Conservation (phyloP, 2,113 vertebrate genomes). For the Amphiprion percula region DNA sequence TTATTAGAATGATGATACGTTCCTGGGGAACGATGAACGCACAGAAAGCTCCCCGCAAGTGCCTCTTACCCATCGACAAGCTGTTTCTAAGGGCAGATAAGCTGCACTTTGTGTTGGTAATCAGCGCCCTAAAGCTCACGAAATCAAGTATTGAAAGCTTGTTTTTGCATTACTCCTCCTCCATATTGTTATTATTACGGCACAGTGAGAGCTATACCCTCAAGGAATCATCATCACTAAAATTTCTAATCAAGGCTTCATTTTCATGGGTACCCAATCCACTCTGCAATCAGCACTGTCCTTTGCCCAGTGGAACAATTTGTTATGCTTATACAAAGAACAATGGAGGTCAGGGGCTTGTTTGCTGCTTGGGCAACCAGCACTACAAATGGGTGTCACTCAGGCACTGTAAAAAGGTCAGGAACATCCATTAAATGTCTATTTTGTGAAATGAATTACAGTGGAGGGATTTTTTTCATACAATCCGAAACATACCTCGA, state of each 20-base stretch:
- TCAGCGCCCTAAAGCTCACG: constrained; percentile 30
- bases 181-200: neutral
- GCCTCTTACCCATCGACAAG: constrained; percentile 33
- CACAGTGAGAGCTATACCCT: neutral
- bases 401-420: neutral
- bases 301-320: neutral
- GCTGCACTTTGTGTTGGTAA: constrained; percentile 24
- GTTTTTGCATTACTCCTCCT: constrained; percentile 25
- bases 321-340: constrained; percentile 35
- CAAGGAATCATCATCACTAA: neutral
- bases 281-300: constrained; percentile 32
- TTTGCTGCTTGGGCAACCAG: constrained; percentile 35
- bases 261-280: constrained; percentile 5
- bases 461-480: no score
- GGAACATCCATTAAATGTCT: constrained; percentile 20
- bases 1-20: constrained; percentile 36
- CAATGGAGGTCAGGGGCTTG: constrained; percentile 25
- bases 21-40: constrained; percentile 6
- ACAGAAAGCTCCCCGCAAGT: constrained; percentile 6
- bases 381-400: neutral
- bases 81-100: constrained; percentile 16
- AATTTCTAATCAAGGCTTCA: constrained; percentile 6
- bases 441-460: neutral
- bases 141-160: constrained; percentile 20
- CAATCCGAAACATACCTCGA: no score